Percentiles rank a stretch among this genome's conserved stretches.
Evolutionary conservation across 2,888 invertebrate genomes (phyloP).

Genomic region (Eilema caniola): DNA sequence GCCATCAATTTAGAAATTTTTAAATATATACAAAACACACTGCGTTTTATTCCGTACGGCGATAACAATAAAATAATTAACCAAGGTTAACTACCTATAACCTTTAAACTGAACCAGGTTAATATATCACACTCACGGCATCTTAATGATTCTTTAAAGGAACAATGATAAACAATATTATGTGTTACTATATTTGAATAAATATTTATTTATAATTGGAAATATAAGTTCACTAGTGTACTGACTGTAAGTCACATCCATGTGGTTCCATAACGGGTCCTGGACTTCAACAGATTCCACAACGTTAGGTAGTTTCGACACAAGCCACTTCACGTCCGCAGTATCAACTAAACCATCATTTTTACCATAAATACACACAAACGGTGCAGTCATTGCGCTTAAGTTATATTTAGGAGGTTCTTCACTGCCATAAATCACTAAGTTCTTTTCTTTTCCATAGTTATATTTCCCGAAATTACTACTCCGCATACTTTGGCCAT

Average conservation of each 20-base stretch:
- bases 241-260: slow-evolving; percentile 65
- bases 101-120: slow-evolving; percentile 20
- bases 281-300: slow-evolving; percentile 85
- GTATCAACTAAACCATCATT: slow-evolving; percentile 88
- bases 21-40: neutral
- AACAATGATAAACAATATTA: slow-evolving; percentile 14
- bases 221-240: slow-evolving; percentile 42
- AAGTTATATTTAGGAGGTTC: slow-evolving; percentile 66
- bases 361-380: slow-evolving; percentile 67
- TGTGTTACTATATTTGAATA: slow-evolving; percentile 48
- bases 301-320: slow-evolving; percentile 84
- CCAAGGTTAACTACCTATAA: slow-evolving; percentile 13
- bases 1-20: neutral
- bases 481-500: slow-evolving; percentile 65
- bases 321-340: slow-evolving; percentile 85
- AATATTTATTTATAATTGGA: slow-evolving; percentile 79
- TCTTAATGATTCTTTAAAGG: slow-evolving; percentile 23
- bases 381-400: slow-evolving; percentile 62
- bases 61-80: slow-evolving; percentile 8
- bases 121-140: slow-evolving; percentile 24
- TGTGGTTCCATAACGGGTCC: slow-evolving; percentile 73
- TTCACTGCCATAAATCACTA: slow-evolving; percentile 61
- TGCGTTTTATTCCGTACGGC: neutral
- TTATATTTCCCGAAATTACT: slow-evolving; percentile 69
- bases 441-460: slow-evolving; percentile 64